Base-by-base conservation (phyloP, 2,797 vertebrate genomes). In the Perodicticus potto region DNA sequence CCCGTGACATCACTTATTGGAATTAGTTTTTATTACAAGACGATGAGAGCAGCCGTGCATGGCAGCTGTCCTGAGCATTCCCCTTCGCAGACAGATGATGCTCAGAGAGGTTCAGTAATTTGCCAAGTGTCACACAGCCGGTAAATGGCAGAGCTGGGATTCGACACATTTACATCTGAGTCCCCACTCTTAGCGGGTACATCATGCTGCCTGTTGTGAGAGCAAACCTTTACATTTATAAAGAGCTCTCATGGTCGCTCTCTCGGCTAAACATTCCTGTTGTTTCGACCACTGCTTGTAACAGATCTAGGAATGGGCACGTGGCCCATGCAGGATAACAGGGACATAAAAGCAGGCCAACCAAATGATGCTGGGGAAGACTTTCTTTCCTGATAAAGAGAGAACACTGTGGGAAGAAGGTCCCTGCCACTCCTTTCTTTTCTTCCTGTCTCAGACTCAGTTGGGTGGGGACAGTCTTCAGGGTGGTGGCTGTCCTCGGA, bases 121-220 rank as follows among this genome's bases (percentile, higher is more conserved):
- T 14, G n/a, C 29, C 40, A 1, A 0, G 40, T 0, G 9, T 43
- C 76, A 55, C 73, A 61, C 63, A 37, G 78, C 34, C 7, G 29
- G n/a, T 43, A 27, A 82, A 63, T 27, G 53, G 69, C 27, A 53
- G 43, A 67, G 49, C 25, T 59, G 65, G 34, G 29, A 12, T 37
- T 27, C 40, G 25, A 45, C 29, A 8, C 55, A 22, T 43, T 29
- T 37, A 20, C 0, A 13, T 22, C 81, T 23, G 65, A 25, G 11
- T 20, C 45, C 65, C 9, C 4, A 22, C 86, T 29, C 17, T 2
- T 17, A 7, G 3, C 19, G 2, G n/a, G 7, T 10, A 61, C n/a
- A 19, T 27, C 65, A 32, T 0, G 5, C 43, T 4, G 23, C 43
- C 40, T n/a, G 20, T 27, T 27, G 25, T 0, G 2, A 77, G 40